Percentiles rank a stretch among this genome's conserved stretches.
Conservation (phyloP, 1,140 invertebrate species). For the Pseudomyrmex flavicornis region DNA sequence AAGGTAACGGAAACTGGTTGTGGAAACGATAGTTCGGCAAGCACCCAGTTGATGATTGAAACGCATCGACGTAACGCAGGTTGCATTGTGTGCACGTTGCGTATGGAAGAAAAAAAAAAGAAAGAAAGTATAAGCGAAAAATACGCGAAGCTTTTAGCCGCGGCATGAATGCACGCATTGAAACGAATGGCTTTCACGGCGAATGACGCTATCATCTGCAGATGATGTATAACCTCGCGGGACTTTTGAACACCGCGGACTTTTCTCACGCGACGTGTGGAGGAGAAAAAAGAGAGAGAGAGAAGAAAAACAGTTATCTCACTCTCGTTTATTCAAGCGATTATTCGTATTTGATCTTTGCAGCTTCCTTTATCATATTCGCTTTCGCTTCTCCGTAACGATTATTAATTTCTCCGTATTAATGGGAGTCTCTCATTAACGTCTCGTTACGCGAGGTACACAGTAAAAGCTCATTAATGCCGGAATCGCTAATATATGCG, state of each 20-base stretch:
- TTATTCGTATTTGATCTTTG: conserved; percentile 37
- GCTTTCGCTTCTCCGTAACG: background rate
- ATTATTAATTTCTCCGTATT: conserved; percentile 1
- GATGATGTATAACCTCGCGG: conserved; percentile 74
- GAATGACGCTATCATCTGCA: conserved; percentile 74
- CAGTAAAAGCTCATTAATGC: conserved; percentile 9
- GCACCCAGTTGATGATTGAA: background rate
- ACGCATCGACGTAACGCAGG: conserved; percentile 17
- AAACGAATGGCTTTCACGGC: conserved; percentile 74
- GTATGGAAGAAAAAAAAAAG: background rate
- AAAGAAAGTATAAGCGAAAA: conserved; percentile 36
- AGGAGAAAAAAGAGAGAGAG: conserved; percentile 22
- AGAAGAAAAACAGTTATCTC: background rate
- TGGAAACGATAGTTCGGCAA: conserved; percentile 5
- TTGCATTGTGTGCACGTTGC: background rate
- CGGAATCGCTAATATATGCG: background rate
- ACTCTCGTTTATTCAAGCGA: conserved; percentile 20
- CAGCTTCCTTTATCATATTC: background rate
- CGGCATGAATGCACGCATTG: conserved; percentile 75
- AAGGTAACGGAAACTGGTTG: conserved; percentile 19
- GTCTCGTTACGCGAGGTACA: background rate
- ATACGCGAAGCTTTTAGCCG: conserved; percentile 67
- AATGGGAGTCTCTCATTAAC: no score
- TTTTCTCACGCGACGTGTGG: conserved; percentile 73
- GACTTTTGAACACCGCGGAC: conserved; percentile 72